A percentile compares a stretch with the other conserved stretches of the same genome.
Evolutionary conservation across 1,140 invertebrate genomes (phyloP).

Genomic region (Plutomurus gul): DNA sequence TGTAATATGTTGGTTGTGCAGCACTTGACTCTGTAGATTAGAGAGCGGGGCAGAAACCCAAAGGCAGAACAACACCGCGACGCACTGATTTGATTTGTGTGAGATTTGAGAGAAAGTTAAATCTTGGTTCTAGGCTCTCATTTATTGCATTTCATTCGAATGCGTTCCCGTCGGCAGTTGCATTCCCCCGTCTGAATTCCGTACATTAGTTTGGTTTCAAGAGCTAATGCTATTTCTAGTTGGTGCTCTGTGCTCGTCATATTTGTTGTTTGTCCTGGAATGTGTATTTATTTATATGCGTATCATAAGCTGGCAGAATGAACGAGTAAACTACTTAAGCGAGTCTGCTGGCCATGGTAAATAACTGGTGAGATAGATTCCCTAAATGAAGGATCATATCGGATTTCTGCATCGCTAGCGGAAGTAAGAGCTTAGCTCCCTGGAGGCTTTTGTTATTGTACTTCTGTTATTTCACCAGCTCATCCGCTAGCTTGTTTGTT

Average conservation of each 20-base stretch:
- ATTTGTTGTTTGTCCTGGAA: neutral
- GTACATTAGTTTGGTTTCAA: neutral
- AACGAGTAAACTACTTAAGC: neutral
- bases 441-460: neutral
- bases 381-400: conserved; percentile 30
- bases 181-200: neutral
- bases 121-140: conserved; percentile 6
- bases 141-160: conserved; percentile 20
- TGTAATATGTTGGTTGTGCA: neutral
- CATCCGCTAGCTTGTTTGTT: no score
- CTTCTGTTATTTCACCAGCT: neutral
- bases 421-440: conserved; percentile 11
- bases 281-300: neutral
- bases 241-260: no score
- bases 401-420: conserved; percentile 28
- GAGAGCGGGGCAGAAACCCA: neutral
- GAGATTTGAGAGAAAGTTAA: neutral
- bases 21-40: neutral
- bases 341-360: conserved; percentile 1
- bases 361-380: neutral
- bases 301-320: neutral
- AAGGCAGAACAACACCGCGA: neutral
- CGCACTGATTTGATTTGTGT: conserved; percentile 15
- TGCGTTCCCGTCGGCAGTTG: neutral
- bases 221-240: neutral